phyloP scores from a whole-genome alignment of 2,113 vertebrate genomes.

The Salvator merianae region DNA sequence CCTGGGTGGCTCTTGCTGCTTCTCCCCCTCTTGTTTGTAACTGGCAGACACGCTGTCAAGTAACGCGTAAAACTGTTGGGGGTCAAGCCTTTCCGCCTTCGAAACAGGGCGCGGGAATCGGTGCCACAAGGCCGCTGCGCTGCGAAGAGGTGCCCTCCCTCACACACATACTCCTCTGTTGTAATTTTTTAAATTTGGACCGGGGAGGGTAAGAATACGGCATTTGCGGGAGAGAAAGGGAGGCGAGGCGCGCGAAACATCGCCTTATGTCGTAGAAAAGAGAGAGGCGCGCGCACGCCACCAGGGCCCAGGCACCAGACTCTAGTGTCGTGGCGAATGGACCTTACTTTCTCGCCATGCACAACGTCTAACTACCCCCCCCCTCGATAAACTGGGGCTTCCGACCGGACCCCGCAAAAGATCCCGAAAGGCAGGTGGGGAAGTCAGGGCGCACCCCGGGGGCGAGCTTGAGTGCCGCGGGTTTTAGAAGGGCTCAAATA shows the following conservation, averaged over 20 bases:
- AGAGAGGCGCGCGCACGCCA: constrained; percentile 1
- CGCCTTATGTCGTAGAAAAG: not conserved
- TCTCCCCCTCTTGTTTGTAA: not conserved
- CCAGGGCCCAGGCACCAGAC: constrained; percentile 27
- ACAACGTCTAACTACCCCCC: not conserved
- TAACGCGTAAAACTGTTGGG: not conserved
- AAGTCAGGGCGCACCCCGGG: not conserved
- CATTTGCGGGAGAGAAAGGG: not conserved
- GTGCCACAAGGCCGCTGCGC: not conserved
- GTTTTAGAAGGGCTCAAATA: not conserved
- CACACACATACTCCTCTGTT: too few relatives aligned
- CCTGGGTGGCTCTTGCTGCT: not conserved
- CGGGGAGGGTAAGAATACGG: not conserved
- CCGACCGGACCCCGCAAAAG: constrained; percentile 6
- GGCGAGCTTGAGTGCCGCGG: not conserved
- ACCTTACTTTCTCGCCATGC: constrained; percentile 24
- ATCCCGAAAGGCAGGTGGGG: not conserved
- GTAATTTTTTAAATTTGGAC: not conserved
- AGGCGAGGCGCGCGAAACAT: not conserved
- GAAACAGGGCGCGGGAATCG: not conserved
- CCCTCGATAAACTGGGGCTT: constrained; percentile 9
- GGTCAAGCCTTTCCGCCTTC: too few relatives aligned
- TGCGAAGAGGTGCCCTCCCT: not conserved
- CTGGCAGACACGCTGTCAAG: not conserved
- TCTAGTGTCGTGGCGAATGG: constrained; percentile 4